Base-by-base conservation (phyloP, 2,113 vertebrate genomes). In the Rhabdomys dilectus region DNA sequence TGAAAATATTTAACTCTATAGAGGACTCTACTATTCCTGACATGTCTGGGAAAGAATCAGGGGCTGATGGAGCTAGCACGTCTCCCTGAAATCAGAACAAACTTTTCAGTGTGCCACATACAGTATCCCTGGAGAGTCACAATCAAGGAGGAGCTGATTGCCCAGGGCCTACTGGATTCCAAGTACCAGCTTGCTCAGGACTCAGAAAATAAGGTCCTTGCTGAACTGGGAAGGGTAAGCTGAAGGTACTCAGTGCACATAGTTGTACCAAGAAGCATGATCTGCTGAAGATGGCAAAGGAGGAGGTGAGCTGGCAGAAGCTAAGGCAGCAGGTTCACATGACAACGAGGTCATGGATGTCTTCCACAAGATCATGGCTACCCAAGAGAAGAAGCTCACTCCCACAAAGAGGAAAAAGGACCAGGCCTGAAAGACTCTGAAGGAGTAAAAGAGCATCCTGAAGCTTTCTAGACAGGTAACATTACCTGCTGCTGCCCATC, bases 321-420 rank as follows among this genome's bases (percentile, higher is more conserved):
- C 98, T 99, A 95, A 99, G 99, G 88, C 99, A 99, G 98, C 99
- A 99, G 0, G 99, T 99, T 80, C 98, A 99, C 82, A 99, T 99
- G 98, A 99, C 98, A 99, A 99, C 0, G 99, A 99, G 96, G 99
- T 99, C 92, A 99, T 99, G 99, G 99, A 99, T 0, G 99, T 99
- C n/a, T 99, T 99, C 97, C 99, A 99, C 45, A 99, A 99, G 98
- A 99, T 99, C 98, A 99, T 99, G 99, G 99, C 99, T 0, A 99
- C 99, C 24, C 98, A 99, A 95, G 99, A 99, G 98, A 99, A 99
- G 99, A 99, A 99, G 97, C 99, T 99, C 93, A 99, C 99, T 0
- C 99, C 99, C 3, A 99, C 99, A 60, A 99, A 99, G 98, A 99
- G 99, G 97, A 99, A 99, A 97, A 99, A 99, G 86, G 99, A 99